These are phyloP conservation scores for Carcharodon carcharias DNA, from an alignment of 2,797 vertebrate genomes.

Conservation along the genomic window DNA sequence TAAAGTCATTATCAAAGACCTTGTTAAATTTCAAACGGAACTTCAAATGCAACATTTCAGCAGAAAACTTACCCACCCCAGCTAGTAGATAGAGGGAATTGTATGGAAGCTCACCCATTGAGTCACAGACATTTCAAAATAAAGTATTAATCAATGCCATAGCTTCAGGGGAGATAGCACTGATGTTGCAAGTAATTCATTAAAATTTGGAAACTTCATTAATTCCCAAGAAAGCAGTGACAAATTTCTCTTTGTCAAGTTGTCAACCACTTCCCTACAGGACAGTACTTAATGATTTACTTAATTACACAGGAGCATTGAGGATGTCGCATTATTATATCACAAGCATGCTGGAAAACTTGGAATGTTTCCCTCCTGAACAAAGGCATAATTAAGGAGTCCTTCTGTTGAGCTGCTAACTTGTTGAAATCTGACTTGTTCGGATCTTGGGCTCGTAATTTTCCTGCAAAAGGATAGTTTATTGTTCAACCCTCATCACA, in stretches of 20 bases:
- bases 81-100: not conserved
- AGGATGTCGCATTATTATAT: not conserved
- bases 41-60: not conserved
- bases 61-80: not conserved
- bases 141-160: not conserved
- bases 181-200: not conserved
- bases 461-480: not conserved
- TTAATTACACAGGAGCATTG: not conserved
- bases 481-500: not conserved
- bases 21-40: not conserved
- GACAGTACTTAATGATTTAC: not conserved
- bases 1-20: not conserved
- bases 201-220: constrained; percentile 8
- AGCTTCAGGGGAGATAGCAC: not conserved
- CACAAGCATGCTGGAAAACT: not conserved
- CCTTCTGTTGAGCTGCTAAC: not conserved
- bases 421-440: not conserved
- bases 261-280: not conserved
- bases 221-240: constrained; percentile 14
- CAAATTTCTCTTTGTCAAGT: not conserved
- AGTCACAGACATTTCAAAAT: not conserved
- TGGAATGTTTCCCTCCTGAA: not conserved
- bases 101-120: not conserved
- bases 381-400: not conserved
- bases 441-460: not conserved